Base-by-base conservation (phyloP, 2,113 vertebrate genomes). In the Nicator chloris region DNA sequence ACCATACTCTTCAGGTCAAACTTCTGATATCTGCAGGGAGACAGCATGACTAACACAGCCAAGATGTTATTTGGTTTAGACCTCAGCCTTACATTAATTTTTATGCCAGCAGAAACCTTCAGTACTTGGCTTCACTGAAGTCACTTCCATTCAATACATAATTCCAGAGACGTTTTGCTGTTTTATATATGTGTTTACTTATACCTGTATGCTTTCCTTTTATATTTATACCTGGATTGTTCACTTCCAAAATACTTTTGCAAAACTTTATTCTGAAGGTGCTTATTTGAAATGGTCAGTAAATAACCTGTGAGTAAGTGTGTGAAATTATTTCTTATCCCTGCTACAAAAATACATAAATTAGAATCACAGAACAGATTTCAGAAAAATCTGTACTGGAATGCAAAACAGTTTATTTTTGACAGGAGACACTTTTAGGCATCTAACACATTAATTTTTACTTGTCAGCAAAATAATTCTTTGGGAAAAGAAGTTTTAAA, bases 361-460 rank as follows among this genome's bases (percentile, higher is more conserved):
- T 54, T 26, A 68, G 39, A 76, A 51, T 35, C 37, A 78, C 8
- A 30, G 21, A 77, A 37, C 4, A 60, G 45, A 59, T 70, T 84
- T 59, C 40, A 91, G 39, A 80, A 65, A 22, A 71, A 44, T 53
- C 54, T 77, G 50, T 78, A 49, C 22, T n/a, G 15, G 50, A 30
- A 77, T 51, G 44, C 13, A 82, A 73, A 93, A 2, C 17, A 66
- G 10, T 33, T 87, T 87, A 31, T 72, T 80, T 86, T 53, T 89
- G 9, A 47, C 83, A 24, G n/a, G 44, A 92, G 79, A 45, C 22
- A 86, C 18, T 81, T 82, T 71, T 21, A 71, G 72, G 11, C 21
- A 86, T 54, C n/a, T 65, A 77, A 85, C n/a, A 39, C 24, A 35
- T 65, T 54, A 3, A 75, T 77, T 94, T 91, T 86, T 82, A 88